These are phyloP conservation scores for Micoletzkya japonica DNA, from an alignment of 2,888 invertebrate species.

Conservation along the genomic window DNA sequence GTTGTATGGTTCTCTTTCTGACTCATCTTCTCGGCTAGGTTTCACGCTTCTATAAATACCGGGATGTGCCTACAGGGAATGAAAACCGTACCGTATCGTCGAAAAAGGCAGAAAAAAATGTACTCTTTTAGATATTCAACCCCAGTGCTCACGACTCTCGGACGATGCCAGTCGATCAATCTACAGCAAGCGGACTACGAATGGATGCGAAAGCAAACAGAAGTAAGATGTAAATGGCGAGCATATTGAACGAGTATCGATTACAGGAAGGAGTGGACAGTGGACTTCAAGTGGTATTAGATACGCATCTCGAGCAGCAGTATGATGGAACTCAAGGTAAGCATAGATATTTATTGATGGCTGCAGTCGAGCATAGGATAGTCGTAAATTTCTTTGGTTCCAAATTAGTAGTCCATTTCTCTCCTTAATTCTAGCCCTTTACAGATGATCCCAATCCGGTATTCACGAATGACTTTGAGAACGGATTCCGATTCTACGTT, in stretches of 20 bases:
- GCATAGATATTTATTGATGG: background rate
- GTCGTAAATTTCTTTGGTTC: background rate
- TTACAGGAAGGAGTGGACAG: constrained; percentile 48
- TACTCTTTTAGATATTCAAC: constrained; percentile 39
- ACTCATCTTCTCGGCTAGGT: too few relatives aligned
- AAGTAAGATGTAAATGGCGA: too few relatives aligned
- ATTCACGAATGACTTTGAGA: constrained; percentile 53
- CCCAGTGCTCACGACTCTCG: constrained; percentile 57
- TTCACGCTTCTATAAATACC: too few relatives aligned
- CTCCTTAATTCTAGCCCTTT: background rate
- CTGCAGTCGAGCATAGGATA: background rate
- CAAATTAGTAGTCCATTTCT: background rate
- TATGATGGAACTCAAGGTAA: constrained; percentile 38
- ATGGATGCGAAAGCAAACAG: constrained; percentile 48
- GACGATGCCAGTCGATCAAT: constrained; percentile 54
- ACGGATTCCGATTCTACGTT: constrained; percentile 58
- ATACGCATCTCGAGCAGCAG: constrained; percentile 55
- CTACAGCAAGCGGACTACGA: constrained; percentile 39
- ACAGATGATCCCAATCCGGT: constrained; percentile 36
- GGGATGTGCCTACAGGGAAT: too few relatives aligned
- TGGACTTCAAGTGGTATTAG: constrained; percentile 55
- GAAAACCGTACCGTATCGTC: background rate
- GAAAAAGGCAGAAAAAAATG: background rate
- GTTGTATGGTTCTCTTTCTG: too few relatives aligned
- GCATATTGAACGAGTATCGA: too few relatives aligned